These are phyloP conservation scores for Pyrrhia umbra DNA, from an alignment of 2,888 invertebrate genomes.

Conservation along the genomic window DNA sequence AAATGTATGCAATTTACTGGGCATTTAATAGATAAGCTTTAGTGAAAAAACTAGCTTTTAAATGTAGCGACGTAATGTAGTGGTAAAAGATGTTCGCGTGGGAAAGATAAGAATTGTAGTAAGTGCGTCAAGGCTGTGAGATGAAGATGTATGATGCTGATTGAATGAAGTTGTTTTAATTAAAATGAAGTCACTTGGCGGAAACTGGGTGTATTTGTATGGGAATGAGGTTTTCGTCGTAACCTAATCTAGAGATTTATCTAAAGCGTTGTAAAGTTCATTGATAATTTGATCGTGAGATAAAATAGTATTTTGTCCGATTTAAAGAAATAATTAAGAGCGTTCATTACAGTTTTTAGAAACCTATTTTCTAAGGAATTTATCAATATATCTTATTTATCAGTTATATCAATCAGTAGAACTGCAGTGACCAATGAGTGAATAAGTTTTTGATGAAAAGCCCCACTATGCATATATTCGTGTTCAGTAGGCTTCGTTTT, in stretches of 20 bases:
- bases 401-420: too few species aligned
- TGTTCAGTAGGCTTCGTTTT: too few species aligned
- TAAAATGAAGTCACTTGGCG: constrained; percentile 58
- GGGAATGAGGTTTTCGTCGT: constrained; percentile 41
- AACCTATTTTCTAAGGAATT: too few species aligned
- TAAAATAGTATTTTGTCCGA: background rate
- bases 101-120: constrained; percentile 71
- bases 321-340: too few species aligned
- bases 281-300: background rate
- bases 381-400: too few species aligned
- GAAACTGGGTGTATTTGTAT: constrained; percentile 30
- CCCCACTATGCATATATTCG: too few species aligned
- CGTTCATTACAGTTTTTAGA: too few species aligned
- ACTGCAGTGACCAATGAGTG: too few species aligned
- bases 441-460: too few species aligned
- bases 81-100: constrained; percentile 74
- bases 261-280: constrained; percentile 4
- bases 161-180: constrained; percentile 72
- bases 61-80: constrained; percentile 61
- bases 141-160: constrained; percentile 68
- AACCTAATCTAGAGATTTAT: constrained; percentile 24
- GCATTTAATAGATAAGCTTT: constrained; percentile 72
- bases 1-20: constrained; percentile 70
- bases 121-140: constrained; percentile 74
- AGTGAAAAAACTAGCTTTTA: constrained; percentile 67